phyloP scores from a whole-genome alignment of 2,113 vertebrate genomes.

The Etheostoma cragini region DNA sequence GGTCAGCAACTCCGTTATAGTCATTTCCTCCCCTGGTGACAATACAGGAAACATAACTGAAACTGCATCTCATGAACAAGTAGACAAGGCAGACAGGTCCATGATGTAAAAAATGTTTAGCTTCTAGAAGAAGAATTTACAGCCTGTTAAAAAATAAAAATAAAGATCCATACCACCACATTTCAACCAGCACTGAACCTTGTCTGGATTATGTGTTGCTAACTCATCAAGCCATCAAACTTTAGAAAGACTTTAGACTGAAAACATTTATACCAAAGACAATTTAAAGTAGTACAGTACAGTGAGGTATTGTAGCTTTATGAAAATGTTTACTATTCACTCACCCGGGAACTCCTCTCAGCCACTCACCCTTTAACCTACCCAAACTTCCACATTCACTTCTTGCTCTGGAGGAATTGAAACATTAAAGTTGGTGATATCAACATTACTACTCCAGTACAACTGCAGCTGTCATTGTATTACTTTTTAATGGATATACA shows the following conservation, averaged over 20 bases:
- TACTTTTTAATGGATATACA: not conserved
- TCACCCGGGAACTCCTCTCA: not conserved
- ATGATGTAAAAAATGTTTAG: not conserved
- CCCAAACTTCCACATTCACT: not conserved
- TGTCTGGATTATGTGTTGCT: not conserved
- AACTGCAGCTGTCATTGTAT: not conserved
- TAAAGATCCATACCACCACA: too few relatives aligned
- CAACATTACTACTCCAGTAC: not conserved
- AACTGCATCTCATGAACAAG: slow-evolving; percentile 12
- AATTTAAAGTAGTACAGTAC: not conserved
- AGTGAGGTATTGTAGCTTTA: not conserved
- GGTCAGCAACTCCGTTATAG: not conserved
- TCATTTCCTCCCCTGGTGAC: not conserved
- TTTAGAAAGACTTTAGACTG: not conserved
- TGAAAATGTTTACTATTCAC: not conserved
- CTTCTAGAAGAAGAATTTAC: not conserved
- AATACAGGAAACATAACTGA: slow-evolving; percentile 15
- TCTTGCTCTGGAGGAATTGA: not conserved
- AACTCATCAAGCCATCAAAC: not conserved
- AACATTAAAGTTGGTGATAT: not conserved
- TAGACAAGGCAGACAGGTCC: not conserved
- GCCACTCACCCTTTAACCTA: not conserved
- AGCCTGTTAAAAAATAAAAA: not conserved
- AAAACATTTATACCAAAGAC: not conserved
- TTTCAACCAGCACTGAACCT: not conserved